These are phyloP conservation scores for Hyaena hyaena DNA, from an alignment of 2,113 vertebrate species.

Conservation along the genomic window DNA sequence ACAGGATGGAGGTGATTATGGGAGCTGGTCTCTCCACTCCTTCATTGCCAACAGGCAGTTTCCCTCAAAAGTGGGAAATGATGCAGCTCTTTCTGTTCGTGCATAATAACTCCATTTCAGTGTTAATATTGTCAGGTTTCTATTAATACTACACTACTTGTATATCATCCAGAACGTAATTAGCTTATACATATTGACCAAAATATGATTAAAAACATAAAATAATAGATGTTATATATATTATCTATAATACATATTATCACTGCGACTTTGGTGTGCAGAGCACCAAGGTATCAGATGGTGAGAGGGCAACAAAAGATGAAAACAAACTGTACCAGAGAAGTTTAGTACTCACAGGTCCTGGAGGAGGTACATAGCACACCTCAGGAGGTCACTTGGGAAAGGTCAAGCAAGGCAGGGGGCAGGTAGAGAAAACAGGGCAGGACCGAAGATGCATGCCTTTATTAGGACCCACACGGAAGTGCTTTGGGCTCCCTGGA, in stretches of 20 bases:
- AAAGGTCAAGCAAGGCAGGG: background rate
- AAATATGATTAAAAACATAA: background rate
- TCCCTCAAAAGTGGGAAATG: background rate
- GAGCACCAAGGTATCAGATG: background rate
- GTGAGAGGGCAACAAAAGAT: background rate
- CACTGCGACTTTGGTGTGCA: background rate
- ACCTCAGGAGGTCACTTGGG: background rate
- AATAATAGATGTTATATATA: background rate
- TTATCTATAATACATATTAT: background rate
- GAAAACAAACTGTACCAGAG: background rate
- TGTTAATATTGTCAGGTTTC: background rate
- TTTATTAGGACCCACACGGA: background rate
- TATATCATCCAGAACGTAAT: conserved; percentile 55
- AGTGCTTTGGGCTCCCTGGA: background rate
- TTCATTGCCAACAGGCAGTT: background rate
- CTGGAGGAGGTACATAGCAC: background rate
- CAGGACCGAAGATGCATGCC: background rate
- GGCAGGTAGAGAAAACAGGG: background rate
- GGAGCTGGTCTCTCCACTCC: background rate
- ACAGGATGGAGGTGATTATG: background rate
- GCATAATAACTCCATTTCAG: background rate
- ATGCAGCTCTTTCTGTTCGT: background rate
- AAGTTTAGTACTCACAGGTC: background rate
- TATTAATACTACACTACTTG: background rate
- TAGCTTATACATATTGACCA: background rate